phyloP scores from a whole-genome alignment of 2,113 vertebrate genomes.

The Rhinogobius similis region DNA sequence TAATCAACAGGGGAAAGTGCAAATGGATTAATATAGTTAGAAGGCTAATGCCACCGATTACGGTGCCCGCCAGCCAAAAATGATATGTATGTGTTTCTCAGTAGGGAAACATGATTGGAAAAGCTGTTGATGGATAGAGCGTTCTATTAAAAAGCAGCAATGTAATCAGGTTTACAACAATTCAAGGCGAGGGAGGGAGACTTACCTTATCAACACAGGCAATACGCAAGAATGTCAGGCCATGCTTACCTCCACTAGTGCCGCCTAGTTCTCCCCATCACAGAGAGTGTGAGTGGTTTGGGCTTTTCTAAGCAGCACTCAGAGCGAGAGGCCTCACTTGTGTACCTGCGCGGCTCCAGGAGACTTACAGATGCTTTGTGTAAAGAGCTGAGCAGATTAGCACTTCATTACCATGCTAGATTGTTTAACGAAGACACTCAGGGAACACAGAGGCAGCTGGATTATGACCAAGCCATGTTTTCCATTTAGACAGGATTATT shows the following conservation, averaged over 20 bases:
- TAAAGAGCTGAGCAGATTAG: constrained; percentile 70
- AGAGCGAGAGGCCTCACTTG: constrained; percentile 50
- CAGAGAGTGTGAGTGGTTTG: constrained; percentile 27
- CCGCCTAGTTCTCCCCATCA: constrained; percentile 19
- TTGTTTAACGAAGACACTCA: constrained; percentile 70
- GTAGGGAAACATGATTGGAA: constrained; percentile 56
- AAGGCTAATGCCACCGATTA: constrained; percentile 68
- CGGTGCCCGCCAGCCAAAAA: constrained; percentile 46
- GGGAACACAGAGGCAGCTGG: constrained; percentile 68
- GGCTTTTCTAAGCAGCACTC: constrained; percentile 39
- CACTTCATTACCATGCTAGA: constrained; percentile 70
- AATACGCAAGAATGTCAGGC: constrained; percentile 26
- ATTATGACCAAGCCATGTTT: constrained; percentile 73
- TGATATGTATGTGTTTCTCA: constrained; percentile 60
- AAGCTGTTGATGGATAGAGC: constrained; percentile 55
- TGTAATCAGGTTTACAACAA: constrained; percentile 35
- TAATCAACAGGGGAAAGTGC: constrained; percentile 77
- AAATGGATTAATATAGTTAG: constrained; percentile 74
- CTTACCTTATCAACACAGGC: constrained; percentile 12
- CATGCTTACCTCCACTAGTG: constrained; percentile 13
- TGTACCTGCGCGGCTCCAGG: constrained; percentile 62
- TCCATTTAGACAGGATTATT: constrained; percentile 73
- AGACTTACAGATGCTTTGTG: constrained; percentile 69
- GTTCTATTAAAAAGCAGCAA: constrained; percentile 52
- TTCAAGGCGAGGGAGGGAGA: constrained; percentile 10